phyloP scores from a whole-genome alignment of 2,113 vertebrate genomes.

The Chaetura pelagica region DNA sequence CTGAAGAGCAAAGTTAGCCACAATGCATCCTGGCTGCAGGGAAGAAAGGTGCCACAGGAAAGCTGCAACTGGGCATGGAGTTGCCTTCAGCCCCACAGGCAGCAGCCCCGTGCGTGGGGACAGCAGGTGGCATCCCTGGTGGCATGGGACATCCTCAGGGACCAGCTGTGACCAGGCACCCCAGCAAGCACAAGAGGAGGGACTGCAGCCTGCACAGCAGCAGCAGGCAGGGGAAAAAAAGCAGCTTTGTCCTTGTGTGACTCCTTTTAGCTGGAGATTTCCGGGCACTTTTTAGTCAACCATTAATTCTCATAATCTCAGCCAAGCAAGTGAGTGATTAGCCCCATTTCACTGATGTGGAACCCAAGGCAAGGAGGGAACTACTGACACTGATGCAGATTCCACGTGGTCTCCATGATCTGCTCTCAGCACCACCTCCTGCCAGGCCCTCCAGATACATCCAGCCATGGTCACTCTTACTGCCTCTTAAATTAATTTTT shows the following conservation, averaged over 20 bases:
- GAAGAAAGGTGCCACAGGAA: neutral
- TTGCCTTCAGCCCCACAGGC: neutral
- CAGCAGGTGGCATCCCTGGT: too few species aligned
- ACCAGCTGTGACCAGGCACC: neutral
- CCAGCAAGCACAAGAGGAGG: fast-evolving
- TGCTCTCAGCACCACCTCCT: neutral
- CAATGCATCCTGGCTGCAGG: neutral
- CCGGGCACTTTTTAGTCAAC: neutral
- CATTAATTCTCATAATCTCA: neutral
- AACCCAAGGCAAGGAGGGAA: neutral
- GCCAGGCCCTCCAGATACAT: neutral
- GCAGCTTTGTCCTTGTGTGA: neutral
- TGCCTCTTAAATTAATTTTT: neutral
- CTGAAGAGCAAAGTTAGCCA: neutral
- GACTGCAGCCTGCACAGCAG: neutral
- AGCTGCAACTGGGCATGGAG: neutral
- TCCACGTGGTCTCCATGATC: neutral
- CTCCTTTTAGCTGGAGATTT: neutral
- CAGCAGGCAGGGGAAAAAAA: fast-evolving
- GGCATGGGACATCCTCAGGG: neutral
- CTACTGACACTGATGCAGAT: neutral
- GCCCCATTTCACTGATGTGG: neutral
- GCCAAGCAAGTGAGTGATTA: neutral
- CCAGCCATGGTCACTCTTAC: neutral
- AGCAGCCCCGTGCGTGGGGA: neutral